Conservation (phyloP, 2,888 invertebrate genomes). For the Arge pagana region DNA sequence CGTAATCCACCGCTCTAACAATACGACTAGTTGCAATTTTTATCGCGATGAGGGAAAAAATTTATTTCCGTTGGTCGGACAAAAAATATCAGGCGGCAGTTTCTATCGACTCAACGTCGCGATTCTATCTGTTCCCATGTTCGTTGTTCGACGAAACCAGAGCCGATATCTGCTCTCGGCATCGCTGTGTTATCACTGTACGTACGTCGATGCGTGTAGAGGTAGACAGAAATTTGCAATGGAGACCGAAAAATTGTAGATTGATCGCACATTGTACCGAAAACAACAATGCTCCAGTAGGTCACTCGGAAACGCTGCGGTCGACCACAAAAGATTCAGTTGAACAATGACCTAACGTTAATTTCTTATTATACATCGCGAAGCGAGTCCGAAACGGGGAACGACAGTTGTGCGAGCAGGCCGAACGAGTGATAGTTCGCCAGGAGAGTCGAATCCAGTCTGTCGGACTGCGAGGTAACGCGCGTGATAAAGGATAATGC, state of each 20-base stretch:
- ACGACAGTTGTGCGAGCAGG: constrained; percentile 27
- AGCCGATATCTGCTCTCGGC: too few relatives aligned
- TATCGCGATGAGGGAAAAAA: too few relatives aligned
- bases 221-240: background rate
- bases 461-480: constrained; percentile 21
- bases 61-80: too few relatives aligned
- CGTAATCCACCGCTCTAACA: too few relatives aligned
- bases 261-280: constrained; percentile 29
- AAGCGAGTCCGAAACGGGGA: constrained; percentile 9
- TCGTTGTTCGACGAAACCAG: too few relatives aligned
- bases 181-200: too few relatives aligned
- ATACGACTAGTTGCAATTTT: too few relatives aligned
- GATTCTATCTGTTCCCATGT: too few relatives aligned
- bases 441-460: constrained; percentile 10
- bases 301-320: constrained; percentile 11
- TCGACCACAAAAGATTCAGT: constrained; percentile 35
- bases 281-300: constrained; percentile 9
- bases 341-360: constrained; percentile 34
- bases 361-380: constrained; percentile 32
- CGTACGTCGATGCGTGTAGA: background rate
- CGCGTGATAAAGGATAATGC: constrained; percentile 2
- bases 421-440: constrained; percentile 12
- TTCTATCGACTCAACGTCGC: too few relatives aligned
- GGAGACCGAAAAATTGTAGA: constrained; percentile 28
- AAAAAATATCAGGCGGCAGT: too few relatives aligned